A percentile compares a stretch with the other conserved stretches of the same genome.
phyloP scores from a whole-genome alignment of 92 coral and sea anemone species.

The Porites lobata region DNA sequence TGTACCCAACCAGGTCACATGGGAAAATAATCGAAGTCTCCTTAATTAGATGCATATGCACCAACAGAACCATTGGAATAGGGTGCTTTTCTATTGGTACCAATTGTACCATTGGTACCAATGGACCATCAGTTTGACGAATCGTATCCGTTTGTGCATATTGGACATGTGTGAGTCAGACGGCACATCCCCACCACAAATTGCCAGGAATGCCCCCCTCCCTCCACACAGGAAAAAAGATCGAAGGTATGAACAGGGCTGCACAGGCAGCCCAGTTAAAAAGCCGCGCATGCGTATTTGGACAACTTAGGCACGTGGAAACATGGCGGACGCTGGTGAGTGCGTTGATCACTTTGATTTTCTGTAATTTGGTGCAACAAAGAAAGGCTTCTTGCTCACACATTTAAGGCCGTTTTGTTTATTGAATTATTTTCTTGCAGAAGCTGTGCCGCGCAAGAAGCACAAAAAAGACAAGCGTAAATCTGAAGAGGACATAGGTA shows the following conservation, averaged over 20 bases:
- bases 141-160: too few relatives aligned
- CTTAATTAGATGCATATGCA: too few relatives aligned
- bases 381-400: background rate
- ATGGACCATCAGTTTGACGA: too few relatives aligned
- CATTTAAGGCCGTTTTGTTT: background rate
- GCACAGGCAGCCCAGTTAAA: background rate
- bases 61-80: too few relatives aligned
- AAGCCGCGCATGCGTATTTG: conserved; percentile 17
- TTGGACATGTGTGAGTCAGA: too few relatives aligned
- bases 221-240: background rate
- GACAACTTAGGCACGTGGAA: conserved; percentile 71
- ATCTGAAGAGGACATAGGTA: conserved; percentile 79
- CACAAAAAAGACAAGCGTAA: conserved; percentile 81
- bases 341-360: background rate
- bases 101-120: too few relatives aligned
- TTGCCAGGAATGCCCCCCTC: too few relatives aligned
- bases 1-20: too few relatives aligned
- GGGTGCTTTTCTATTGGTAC: too few relatives aligned
- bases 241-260: background rate
- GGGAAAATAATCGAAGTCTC: too few relatives aligned
- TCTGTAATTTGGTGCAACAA: background rate
- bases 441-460: conserved; percentile 77
- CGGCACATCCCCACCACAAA: too few relatives aligned
- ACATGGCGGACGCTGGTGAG: conserved; percentile 88
- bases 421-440: conserved; percentile 31